Base-by-base conservation (phyloP, 1,140 invertebrate genomes). In the Pantala flavescens region DNA sequence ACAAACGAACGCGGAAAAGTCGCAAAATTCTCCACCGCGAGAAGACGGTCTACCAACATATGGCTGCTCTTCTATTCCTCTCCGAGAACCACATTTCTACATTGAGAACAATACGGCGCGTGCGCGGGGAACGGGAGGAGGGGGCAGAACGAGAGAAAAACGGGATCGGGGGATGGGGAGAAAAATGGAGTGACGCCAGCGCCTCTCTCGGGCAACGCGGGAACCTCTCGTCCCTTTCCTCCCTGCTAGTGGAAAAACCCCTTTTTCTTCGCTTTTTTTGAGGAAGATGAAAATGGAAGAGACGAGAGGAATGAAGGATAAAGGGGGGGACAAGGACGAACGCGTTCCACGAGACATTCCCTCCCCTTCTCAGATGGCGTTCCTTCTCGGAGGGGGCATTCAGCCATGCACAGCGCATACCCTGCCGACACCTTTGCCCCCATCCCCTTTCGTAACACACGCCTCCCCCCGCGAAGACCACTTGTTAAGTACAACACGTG, bases 401-500 rank as follows among this genome's bases (percentile, higher is more conserved):
- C 49, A 63, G 49, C 49, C 49, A 63, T 63, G 49, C 49, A 63
- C 49, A 63, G 3, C 49, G 12, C 49, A 63, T 63, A 63, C n/a
- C n/a, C 49, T 21, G 49, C 5, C 12, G 49, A 63, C 49, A 63
- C 49, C 49, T 63, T 9, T 36, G 3, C 3, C 49, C 49, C 49
- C 12, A 3, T 63, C 49, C 49, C 49, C 5, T 1, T 63, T 1
- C 5, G 28, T 63, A 16, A 5, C 49, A 63, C 49, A 63, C 49
- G 3, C 49, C 49, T 63, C 49, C 49, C n/a, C 49, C 49, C 5
- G 12, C 49, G 12, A 63, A 12, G 49, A 63, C 49, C 49, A 63
- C 49, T 63, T 63, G 49, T 63, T 63, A 63, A 63, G 49, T 63
- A 63, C 49, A 63, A 16, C 49, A 63, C 49, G 49, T 63, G 49